Base-by-base conservation (phyloP, 92 coral and sea anemone genomes). In the Actinostola sp. region DNA sequence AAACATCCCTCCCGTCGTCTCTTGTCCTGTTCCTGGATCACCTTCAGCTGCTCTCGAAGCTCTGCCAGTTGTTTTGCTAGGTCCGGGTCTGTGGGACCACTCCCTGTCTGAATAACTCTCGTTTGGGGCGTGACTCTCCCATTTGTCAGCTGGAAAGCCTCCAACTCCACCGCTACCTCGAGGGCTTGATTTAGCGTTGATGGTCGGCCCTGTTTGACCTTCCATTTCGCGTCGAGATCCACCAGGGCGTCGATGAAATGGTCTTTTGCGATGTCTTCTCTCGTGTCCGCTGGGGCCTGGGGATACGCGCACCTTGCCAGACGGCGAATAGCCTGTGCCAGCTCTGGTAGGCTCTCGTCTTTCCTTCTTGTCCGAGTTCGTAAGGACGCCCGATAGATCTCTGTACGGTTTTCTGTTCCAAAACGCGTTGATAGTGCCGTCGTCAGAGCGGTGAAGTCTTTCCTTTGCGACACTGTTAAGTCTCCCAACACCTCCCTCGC, bases 401-500 rank as follows among this genome's bases (percentile, higher is more conserved):
- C 60, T n/a, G 28, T 56, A 6, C 57, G 67, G 67, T 67, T 82
- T 56, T 66, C 54, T 0, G 70, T 57, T 8, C 82, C 77, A 57
- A 75, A 66, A 16, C 86, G 32, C 36, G 48, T 53, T 13, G 64
- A 35, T 1, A 62, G 50, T n/a, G 67, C 80, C 41, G 62, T 30
- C 28, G 51, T 26, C 39, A 81, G 52, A 6, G 28, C 80, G 5
- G 32, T 41, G 57, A 38, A 65, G 31, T 64, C 27, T 2, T 66
- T 42, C 42, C 67, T 66, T 64, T 73, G 59, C 66, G 49, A 44
- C 41, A 20, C 46, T 35, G 56, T 55, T 8, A 81, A 64, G 70
- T 81, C 76, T 16, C 86, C 80, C 41, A 74, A 51, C 36, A 74
- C 62, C 42, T 70, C 80, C 60, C 43, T 70, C 15, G 80, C 80